Evolutionary conservation across 2,113 vertebrate species (phyloP).

Genomic region (Perca fluviatilis): DNA sequence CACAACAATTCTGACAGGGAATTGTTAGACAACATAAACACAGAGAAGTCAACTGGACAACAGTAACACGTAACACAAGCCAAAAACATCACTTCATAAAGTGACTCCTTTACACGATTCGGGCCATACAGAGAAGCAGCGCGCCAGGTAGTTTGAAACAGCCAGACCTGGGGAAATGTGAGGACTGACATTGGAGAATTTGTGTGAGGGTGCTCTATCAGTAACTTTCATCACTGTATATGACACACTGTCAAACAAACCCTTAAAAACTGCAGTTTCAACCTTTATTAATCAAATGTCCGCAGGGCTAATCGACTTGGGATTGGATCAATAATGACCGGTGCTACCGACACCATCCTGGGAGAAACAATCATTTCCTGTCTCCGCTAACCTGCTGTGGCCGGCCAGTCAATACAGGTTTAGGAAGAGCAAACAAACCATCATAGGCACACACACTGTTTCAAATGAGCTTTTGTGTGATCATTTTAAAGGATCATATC

Average conservation of each 20-base stretch:
- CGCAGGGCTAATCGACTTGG: conserved; percentile 57
- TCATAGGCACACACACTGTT: background rate
- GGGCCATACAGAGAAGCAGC: conserved; percentile 9
- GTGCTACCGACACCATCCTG: conserved; percentile 56
- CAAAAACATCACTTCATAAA: conserved; percentile 18
- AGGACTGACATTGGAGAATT: background rate
- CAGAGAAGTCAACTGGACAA: conserved; percentile 44
- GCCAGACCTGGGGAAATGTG: background rate
- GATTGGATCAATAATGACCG: conserved; percentile 61
- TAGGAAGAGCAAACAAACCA: conserved; percentile 53
- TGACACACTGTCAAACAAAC: conserved; percentile 35
- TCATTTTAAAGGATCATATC: conserved; percentile 7
- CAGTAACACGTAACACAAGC: conserved; percentile 52
- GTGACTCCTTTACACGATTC: conserved; percentile 9
- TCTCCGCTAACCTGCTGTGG: conserved; percentile 63
- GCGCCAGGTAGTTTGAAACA: conserved; percentile 6
- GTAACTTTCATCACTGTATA: background rate
- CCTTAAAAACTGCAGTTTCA: conserved; percentile 10
- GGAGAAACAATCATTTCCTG: conserved; percentile 69
- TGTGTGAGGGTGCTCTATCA: conserved; percentile 11
- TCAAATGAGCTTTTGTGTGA: conserved; percentile 25
- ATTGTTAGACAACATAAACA: conserved; percentile 28
- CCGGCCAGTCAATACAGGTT: conserved; percentile 68
- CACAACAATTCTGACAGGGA: conserved; percentile 36
- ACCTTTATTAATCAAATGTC: conserved; percentile 72